Conservation (phyloP, 1,140 invertebrate genomes). For the Venustaconcha ellipsiformis region DNA sequence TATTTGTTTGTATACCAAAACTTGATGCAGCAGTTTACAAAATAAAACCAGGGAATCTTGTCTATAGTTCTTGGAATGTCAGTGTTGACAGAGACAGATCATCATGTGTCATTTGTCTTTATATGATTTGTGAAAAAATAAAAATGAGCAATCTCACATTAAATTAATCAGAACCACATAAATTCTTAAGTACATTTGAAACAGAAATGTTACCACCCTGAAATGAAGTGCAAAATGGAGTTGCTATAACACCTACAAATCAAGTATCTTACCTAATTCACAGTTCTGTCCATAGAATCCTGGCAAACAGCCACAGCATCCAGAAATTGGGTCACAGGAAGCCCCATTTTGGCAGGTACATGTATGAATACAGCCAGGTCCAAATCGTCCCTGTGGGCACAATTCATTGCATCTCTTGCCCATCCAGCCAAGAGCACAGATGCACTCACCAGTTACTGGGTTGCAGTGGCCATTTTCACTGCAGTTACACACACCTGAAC, state of each 20-base stretch:
- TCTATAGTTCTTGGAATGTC: not conserved
- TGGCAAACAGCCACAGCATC: conserved; percentile 68
- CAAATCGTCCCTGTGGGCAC: conserved; percentile 68
- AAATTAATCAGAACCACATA: not conserved
- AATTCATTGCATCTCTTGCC: conserved; percentile 76
- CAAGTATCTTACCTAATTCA: conserved; percentile 54
- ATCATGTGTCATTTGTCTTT: not conserved
- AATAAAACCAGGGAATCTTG: too few relatives aligned
- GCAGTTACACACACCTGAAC: conserved; percentile 84
- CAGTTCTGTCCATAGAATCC: conserved; percentile 69
- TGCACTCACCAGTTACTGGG: conserved; percentile 81
- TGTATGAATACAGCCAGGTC: conserved; percentile 77
- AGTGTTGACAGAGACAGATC: not conserved
- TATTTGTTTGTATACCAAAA: too few relatives aligned
- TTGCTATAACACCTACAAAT: not conserved
- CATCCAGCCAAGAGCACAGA: conserved; percentile 84
- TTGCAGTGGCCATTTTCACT: conserved; percentile 86
- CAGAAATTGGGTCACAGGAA: conserved; percentile 65
- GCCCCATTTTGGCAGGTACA: conserved; percentile 80
- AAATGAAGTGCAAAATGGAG: not conserved
- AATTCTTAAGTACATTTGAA: not conserved
- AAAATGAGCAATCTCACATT: not conserved
- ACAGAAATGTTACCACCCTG: not conserved
- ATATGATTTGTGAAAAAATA: not conserved
- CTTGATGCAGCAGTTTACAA: too few relatives aligned